Conservation (phyloP, 2,113 vertebrate genomes). For the Kryptolebias marmoratus region DNA sequence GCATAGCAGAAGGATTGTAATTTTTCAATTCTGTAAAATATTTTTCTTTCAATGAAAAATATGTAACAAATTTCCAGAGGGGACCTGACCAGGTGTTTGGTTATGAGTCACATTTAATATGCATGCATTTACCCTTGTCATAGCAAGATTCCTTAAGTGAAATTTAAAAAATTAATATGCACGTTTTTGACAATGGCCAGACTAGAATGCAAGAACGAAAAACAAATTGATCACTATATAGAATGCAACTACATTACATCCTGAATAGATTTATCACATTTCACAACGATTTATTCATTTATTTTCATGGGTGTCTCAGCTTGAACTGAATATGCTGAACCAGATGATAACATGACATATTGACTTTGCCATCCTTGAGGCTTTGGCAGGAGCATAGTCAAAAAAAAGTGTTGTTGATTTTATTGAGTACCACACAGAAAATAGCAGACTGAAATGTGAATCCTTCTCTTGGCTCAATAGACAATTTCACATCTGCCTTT, state of each 20-base stretch:
- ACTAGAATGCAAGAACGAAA: too few species aligned
- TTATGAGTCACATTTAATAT: too few species aligned
- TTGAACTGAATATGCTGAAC: neutral
- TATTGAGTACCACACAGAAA: neutral
- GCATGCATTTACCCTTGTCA: too few species aligned
- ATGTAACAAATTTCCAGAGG: too few species aligned
- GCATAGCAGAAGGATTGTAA: neutral
- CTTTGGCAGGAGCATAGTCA: neutral
- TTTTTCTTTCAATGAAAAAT: too few species aligned
- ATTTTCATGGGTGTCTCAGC: neutral
- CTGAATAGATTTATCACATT: neutral
- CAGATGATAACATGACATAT: neutral
- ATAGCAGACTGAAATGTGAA: neutral
- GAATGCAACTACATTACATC: neutral
- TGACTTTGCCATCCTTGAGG: neutral
- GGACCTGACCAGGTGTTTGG: too few species aligned
- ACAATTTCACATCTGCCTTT: constrained; percentile 11
- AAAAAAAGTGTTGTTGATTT: neutral
- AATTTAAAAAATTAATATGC: too few species aligned
- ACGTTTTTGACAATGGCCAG: too few species aligned
- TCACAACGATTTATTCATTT: neutral
- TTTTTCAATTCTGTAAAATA: neutral
- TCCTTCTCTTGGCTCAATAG: constrained; percentile 1
- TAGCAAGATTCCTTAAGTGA: too few species aligned
- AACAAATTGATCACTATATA: too few species aligned